Conservation (phyloP, 2,113 vertebrate genomes). For the Cyphomyrus discorhynchus region DNA sequence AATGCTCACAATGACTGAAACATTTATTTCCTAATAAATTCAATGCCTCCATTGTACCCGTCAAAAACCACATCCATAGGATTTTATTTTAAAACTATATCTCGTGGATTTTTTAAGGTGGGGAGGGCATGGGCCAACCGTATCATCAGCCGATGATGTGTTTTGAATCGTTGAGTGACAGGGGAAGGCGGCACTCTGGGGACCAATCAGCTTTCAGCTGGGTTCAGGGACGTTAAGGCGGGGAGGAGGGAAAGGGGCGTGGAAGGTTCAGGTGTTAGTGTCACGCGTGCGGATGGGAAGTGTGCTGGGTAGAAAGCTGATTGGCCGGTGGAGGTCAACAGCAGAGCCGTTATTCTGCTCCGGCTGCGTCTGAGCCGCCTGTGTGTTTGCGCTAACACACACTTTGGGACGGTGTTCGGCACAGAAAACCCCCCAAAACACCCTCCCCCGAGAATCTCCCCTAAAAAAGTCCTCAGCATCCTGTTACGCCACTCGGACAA, state of each 20-base stretch:
- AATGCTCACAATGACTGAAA: neutral
- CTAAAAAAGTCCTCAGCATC: neutral
- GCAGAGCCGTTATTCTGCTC: constrained; percentile 40
- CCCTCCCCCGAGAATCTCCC: neutral
- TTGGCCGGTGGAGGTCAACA: constrained; percentile 29
- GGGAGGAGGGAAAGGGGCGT: constrained; percentile 20
- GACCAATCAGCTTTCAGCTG: neutral
- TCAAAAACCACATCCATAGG: neutral
- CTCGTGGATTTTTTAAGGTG: neutral
- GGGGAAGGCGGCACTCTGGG: neutral
- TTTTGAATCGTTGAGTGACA: neutral
- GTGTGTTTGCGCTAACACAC: neutral
- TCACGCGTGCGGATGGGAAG: constrained; percentile 18
- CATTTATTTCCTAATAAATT: neutral
- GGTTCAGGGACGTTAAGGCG: neutral
- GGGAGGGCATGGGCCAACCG: neutral
- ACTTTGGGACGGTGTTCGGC: neutral
- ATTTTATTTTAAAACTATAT: neutral
- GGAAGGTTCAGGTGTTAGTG: constrained; percentile 39
- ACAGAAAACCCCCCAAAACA: neutral
- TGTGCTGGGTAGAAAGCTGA: neutral
- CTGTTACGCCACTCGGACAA: too few relatives aligned
- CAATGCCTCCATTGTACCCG: neutral
- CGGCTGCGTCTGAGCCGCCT: constrained; percentile 9
- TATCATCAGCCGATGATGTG: neutral